Percentiles rank a stretch among this genome's conserved stretches.
phyloP scores from a whole-genome alignment of 2,797 vertebrate genomes.

The Erethizon dorsatum region DNA sequence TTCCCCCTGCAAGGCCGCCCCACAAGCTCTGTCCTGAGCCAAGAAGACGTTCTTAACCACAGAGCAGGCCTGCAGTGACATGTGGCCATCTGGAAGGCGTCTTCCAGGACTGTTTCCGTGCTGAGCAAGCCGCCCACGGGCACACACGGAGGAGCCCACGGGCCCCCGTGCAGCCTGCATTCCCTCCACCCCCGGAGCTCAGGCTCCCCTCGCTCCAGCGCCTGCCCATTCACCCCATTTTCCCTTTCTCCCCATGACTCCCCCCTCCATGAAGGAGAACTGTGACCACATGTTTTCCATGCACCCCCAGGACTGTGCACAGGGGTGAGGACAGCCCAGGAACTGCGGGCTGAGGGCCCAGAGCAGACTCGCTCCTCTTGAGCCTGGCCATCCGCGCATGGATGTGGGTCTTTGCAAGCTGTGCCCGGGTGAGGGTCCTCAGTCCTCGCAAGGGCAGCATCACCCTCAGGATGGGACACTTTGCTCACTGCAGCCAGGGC shows the following conservation, averaged over 20 bases:
- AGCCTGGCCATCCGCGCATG: background rate
- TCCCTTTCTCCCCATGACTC: rapidly evolving
- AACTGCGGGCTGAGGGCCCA: background rate
- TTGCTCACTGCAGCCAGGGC: background rate
- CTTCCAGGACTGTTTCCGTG: background rate
- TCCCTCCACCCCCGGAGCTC: no score
- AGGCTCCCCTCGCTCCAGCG: rapidly evolving
- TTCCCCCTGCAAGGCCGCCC: background rate
- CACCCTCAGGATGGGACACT: rapidly evolving
- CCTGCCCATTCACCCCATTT: background rate
- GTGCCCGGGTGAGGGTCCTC: no score
- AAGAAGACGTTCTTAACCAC: background rate
- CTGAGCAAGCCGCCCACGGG: background rate
- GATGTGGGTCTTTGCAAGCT: rapidly evolving
- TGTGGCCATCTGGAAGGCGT: background rate
- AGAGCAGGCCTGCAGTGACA: background rate
- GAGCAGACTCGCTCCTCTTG: background rate
- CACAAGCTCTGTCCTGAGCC: background rate
- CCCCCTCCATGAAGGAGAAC: background rate
- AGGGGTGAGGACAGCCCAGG: background rate
- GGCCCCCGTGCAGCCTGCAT: background rate
- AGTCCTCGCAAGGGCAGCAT: no score
- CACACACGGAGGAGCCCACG: background rate
- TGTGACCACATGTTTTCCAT: background rate
- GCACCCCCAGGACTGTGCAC: rapidly evolving